Evolutionary conservation across 2,797 vertebrate species (phyloP).

Genomic region (Anabacerthia variegaticeps): DNA sequence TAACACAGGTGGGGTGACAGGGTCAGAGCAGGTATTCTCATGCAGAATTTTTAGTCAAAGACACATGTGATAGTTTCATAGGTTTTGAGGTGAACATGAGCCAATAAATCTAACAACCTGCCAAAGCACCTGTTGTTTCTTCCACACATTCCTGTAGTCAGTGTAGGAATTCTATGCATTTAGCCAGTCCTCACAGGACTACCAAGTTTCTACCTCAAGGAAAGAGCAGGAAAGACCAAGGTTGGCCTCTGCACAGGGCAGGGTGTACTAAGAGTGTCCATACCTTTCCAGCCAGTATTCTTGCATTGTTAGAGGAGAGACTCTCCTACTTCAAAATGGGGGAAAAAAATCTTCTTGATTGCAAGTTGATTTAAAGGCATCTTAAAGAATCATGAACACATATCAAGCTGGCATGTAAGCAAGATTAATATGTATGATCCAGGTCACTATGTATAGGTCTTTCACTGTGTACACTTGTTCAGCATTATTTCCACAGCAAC

Average conservation of each 20-base stretch:
- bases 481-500: background rate
- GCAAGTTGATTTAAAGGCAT: background rate
- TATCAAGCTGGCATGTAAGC: background rate
- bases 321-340: background rate
- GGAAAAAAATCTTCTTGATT: background rate
- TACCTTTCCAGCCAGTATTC: background rate
- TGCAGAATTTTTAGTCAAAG: background rate
- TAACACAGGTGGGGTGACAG: background rate
- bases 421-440: background rate
- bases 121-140: background rate
- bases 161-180: background rate
- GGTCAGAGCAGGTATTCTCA: background rate
- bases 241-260: background rate
- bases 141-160: background rate
- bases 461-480: background rate
- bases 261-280: no score
- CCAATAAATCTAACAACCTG: background rate
- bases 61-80: background rate
- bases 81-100: background rate
- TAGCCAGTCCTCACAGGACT: background rate
- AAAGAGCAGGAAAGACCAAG: background rate
- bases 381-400: background rate
- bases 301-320: background rate
- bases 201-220: background rate
- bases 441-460: background rate